phyloP scores from a whole-genome alignment of 2,113 vertebrate species.

The Isurus oxyrinchus region DNA sequence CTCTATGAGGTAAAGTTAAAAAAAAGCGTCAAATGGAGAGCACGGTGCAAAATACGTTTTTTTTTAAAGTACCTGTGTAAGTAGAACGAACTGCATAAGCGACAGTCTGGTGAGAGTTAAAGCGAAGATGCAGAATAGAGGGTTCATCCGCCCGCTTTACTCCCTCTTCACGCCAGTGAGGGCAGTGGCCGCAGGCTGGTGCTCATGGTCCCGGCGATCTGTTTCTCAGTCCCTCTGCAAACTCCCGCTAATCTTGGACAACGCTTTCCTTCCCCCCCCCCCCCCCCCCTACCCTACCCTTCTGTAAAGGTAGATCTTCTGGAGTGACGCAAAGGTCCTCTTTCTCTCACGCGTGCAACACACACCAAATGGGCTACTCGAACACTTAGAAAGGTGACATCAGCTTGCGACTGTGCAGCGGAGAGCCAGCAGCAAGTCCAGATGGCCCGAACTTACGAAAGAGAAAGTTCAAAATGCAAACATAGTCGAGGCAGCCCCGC shows the following conservation, averaged over 20 bases:
- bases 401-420: background rate
- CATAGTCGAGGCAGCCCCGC: background rate
- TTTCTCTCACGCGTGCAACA: background rate
- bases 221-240: background rate
- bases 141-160: background rate
- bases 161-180: background rate
- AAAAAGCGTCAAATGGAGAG: background rate
- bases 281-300: too few relatives aligned
- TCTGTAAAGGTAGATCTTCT: background rate
- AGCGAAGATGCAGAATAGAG: background rate
- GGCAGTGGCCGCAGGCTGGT: background rate
- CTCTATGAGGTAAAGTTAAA: background rate
- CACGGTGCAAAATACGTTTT: background rate
- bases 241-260: background rate
- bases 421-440: background rate
- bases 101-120: background rate
- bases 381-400: background rate
- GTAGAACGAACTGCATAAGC: constrained; percentile 25
- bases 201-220: background rate
- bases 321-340: background rate
- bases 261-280: too few relatives aligned
- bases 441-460: background rate
- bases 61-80: background rate
- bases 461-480: constrained; percentile 5
- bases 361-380: background rate